These are phyloP conservation scores for Tachystola acroxantha DNA, from an alignment of 2,888 invertebrate species.

Conservation along the genomic window DNA sequence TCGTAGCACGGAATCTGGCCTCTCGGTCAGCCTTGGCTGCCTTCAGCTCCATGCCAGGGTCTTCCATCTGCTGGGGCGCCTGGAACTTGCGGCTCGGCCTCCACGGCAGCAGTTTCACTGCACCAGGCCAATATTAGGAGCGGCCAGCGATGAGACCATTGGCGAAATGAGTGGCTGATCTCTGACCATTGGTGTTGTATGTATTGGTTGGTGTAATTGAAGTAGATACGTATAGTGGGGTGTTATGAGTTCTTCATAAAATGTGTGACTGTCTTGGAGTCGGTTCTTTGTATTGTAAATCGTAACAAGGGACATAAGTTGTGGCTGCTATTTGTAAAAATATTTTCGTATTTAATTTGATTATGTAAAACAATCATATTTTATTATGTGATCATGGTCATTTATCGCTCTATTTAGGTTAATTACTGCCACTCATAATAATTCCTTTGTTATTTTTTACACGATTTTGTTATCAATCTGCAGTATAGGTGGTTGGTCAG, in stretches of 20 bases:
- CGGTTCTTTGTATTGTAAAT: background rate
- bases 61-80: conserved; percentile 76
- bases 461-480: background rate
- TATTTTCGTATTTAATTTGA: too few species aligned
- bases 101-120: conserved; percentile 81
- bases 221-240: background rate
- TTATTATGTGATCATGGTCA: too few species aligned
- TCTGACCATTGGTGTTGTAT: background rate
- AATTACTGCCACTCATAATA: too few species aligned
- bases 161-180: conserved; percentile 35
- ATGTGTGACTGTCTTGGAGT: background rate
- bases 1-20: conserved; percentile 78
- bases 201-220: background rate
- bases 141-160: conserved; percentile 41
- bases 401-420: too few species aligned
- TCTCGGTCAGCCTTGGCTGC: conserved; percentile 80
- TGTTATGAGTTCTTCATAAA: too few species aligned
- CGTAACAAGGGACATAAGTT: too few species aligned
- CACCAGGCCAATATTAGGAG: conserved; percentile 60
- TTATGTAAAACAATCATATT: too few species aligned
- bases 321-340: too few species aligned
- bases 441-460: background rate
- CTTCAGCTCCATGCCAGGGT: conserved; percentile 78
- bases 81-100: conserved; percentile 85
- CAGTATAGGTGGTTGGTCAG: conserved; percentile 16